Percentiles rank a stretch among this genome's conserved stretches.
phyloP scores from a whole-genome alignment of 2,113 vertebrate species.

The Mystacornis crossleyi region DNA sequence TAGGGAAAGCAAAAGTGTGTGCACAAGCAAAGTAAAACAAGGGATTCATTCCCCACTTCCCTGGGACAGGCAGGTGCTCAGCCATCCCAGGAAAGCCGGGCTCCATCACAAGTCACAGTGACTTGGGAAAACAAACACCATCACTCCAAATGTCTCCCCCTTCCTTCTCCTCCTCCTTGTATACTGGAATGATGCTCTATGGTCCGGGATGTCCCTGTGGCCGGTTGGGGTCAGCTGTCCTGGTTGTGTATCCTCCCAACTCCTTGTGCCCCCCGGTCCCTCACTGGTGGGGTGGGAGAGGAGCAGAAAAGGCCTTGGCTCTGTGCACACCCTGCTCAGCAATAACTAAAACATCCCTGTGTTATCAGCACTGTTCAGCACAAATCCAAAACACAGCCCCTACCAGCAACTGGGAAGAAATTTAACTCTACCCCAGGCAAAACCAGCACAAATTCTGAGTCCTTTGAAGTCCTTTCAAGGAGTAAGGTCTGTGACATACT shows the following conservation, averaged over 20 bases:
- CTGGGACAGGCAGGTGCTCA: background rate
- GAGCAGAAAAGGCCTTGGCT: background rate
- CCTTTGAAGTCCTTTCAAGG: background rate
- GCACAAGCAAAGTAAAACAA: background rate
- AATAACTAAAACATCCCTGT: background rate
- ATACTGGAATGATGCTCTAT: fast-evolving
- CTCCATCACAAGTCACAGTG: background rate
- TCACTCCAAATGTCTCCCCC: background rate
- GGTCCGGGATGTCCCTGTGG: background rate
- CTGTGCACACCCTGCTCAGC: background rate
- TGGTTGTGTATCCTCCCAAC: background rate
- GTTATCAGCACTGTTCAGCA: background rate
- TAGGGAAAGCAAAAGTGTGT: background rate
- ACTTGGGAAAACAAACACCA: fast-evolving
- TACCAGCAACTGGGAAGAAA: background rate
- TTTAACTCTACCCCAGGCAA: background rate
- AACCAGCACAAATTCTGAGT: background rate
- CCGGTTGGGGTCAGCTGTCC: background rate
- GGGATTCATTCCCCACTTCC: background rate
- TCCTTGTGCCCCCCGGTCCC: background rate
- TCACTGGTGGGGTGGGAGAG: background rate
- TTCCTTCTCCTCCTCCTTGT: background rate
- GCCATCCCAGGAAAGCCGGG: background rate
- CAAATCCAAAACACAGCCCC: background rate
- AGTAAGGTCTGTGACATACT: background rate